Evolutionary conservation across 2,797 vertebrate genomes (phyloP).

Genomic region (Crax fasciolata): DNA sequence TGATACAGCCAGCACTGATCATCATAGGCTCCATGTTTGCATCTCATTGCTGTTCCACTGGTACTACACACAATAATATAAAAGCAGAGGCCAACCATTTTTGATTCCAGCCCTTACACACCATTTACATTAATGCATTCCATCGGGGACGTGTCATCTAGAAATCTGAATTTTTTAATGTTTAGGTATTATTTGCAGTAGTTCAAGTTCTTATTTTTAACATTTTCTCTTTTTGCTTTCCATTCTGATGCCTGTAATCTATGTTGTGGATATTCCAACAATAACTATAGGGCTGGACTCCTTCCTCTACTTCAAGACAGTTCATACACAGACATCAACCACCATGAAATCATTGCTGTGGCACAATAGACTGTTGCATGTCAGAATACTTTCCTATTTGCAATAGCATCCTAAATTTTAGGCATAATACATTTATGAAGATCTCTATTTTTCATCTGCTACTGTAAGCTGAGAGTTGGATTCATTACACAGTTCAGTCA

Average conservation of each 20-base stretch:
- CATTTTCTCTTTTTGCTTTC: background rate
- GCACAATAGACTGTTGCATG: background rate
- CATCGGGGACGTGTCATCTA: background rate
- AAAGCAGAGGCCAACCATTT: background rate
- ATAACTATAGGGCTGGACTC: background rate
- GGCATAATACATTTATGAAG: background rate
- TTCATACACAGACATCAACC: background rate
- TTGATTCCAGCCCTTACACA: background rate
- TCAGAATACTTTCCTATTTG: constrained; percentile 7
- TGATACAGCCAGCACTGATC: background rate
- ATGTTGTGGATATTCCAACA: background rate
- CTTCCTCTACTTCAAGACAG: background rate
- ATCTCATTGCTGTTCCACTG: background rate
- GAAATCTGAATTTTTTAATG: constrained; percentile 3
- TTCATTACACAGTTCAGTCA: background rate
- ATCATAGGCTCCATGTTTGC: background rate
- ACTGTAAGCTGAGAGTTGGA: background rate
- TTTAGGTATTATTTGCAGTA: background rate
- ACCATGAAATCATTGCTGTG: background rate
- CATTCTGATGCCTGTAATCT: background rate
- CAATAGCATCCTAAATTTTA: background rate
- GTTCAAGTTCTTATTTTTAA: background rate
- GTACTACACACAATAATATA: background rate
- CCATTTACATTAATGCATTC: background rate
- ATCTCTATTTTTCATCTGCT: background rate